A percentile compares a stretch with the other conserved stretches of the same genome.
Conservation (phyloP, 1,140 invertebrate species). For the Dolichoris vasculosae region DNA sequence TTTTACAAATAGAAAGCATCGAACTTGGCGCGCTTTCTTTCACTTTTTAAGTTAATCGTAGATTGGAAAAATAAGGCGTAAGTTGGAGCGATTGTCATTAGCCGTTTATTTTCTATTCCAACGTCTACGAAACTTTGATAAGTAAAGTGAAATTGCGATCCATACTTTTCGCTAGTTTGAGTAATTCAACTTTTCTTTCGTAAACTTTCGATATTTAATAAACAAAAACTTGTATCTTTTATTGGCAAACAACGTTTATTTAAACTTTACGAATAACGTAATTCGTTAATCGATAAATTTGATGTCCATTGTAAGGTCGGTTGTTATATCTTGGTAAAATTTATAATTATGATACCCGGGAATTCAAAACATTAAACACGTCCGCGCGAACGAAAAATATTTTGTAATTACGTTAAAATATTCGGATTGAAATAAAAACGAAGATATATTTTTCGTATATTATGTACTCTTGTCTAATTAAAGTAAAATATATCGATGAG, state of each 20-base stretch:
- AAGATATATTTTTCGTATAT: not conserved
- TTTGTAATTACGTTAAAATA: not conserved
- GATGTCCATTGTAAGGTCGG: not conserved
- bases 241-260: not conserved
- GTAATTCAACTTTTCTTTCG: not conserved
- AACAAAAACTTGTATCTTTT: not conserved
- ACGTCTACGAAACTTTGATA: no score
- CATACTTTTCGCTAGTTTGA: not conserved
- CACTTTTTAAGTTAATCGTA: not conserved
- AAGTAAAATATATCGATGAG: not conserved
- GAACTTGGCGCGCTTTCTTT: not conserved
- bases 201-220: not conserved
- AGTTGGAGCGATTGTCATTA: no score
- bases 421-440: not conserved
- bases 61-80: no score
- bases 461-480: not conserved
- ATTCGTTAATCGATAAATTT: constrained; percentile 20
- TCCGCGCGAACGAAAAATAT: not conserved
- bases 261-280: not conserved
- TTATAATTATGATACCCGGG: not conserved
- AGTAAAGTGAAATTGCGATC: not conserved
- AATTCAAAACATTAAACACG: not conserved
- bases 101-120: no score
- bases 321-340: not conserved
- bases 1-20: not conserved